Conservation (phyloP, 2,113 vertebrate species). For the Meles meles region DNA sequence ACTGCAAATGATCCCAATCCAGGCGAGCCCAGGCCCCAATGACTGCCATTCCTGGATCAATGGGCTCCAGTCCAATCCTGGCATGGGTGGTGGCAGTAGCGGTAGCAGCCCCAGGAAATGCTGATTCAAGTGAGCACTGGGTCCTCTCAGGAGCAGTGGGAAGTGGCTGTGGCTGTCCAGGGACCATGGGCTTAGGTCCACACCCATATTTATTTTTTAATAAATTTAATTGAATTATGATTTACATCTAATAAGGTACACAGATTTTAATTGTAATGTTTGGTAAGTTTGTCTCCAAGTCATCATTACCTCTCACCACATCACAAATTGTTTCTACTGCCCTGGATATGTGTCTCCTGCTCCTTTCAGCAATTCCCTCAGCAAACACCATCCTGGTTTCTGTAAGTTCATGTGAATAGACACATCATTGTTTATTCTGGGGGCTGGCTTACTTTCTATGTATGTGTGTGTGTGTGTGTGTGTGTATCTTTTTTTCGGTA, state of each 20-base stretch:
- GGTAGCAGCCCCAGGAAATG: too few species aligned
- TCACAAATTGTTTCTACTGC: fast-evolving
- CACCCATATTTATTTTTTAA: not conserved
- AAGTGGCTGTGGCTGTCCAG: too few species aligned
- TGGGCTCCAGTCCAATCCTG: too few species aligned
- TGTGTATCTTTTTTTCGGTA: not conserved
- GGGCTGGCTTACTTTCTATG: not conserved
- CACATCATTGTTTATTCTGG: not conserved
- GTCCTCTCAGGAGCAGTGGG: too few species aligned
- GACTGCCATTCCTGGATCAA: too few species aligned
- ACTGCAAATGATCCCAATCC: too few species aligned
- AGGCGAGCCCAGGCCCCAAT: too few species aligned
- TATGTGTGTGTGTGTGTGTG: too few species aligned
- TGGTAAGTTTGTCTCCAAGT: not conserved
- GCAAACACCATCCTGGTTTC: not conserved
- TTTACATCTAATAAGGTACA: not conserved
- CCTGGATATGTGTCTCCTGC: fast-evolving
- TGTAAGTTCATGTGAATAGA: not conserved
- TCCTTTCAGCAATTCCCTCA: not conserved
- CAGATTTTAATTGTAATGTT: not conserved
- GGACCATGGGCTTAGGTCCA: too few species aligned
- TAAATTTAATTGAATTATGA: not conserved
- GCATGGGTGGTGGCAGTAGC: too few species aligned
- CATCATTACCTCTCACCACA: fast-evolving
- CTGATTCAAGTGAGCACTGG: too few species aligned